Conservation (phyloP, 2,113 vertebrate species). For the Raphicerus campestris region DNA sequence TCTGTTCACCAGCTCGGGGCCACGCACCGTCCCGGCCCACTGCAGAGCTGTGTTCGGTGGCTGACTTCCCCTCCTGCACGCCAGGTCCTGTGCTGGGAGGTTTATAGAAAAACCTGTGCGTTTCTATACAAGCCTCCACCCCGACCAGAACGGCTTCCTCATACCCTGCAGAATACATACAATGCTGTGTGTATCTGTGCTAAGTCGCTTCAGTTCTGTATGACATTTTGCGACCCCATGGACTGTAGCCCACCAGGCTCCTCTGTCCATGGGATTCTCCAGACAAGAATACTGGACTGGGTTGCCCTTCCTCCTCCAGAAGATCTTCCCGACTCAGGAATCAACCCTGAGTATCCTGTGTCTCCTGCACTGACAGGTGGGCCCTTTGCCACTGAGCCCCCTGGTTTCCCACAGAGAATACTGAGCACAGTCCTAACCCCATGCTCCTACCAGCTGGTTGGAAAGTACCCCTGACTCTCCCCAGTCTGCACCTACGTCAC, state of each 20-base stretch:
- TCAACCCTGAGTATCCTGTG: background rate
- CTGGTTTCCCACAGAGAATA: background rate
- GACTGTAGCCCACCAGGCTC: background rate
- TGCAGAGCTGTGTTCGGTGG: background rate
- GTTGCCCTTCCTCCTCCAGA: background rate
- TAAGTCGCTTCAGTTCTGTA: background rate
- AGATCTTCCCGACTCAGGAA: background rate
- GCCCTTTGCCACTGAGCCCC: background rate
- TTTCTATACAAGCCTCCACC: background rate
- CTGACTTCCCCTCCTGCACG: background rate
- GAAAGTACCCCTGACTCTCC: background rate
- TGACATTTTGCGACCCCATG: background rate
- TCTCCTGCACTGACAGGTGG: background rate
- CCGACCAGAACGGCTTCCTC: background rate
- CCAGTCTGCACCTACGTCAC: fast-evolving
- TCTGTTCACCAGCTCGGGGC: background rate
- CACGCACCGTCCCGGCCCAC: background rate
- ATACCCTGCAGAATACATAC: fast-evolving
- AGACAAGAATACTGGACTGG: background rate
- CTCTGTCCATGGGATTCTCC: background rate
- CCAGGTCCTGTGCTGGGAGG: background rate
- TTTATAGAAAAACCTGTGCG: background rate
- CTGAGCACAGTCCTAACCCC: background rate
- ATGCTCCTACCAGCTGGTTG: fast-evolving
- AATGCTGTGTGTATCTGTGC: fast-evolving